These are phyloP conservation scores for Diplolepis rosae DNA, from an alignment of 2,888 invertebrate genomes.

Conservation along the genomic window DNA sequence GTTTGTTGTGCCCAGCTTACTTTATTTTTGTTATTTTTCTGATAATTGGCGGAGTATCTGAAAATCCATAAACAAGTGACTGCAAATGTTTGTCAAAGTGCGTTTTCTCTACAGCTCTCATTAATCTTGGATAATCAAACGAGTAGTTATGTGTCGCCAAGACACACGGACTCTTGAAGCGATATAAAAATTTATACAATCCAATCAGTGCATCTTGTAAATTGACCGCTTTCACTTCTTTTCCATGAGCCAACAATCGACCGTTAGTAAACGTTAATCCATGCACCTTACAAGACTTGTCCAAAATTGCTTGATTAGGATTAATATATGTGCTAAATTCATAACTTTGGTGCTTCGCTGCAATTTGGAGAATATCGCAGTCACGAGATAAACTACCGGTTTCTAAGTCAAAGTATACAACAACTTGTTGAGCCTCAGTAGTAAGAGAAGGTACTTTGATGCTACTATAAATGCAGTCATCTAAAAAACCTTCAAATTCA, in stretches of 20 bases:
- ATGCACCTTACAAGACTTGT: conserved; percentile 24
- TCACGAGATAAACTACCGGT: conserved; percentile 34
- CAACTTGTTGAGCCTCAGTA: not conserved
- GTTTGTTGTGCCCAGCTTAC: too few species aligned
- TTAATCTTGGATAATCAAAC: too few species aligned
- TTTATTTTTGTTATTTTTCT: too few species aligned
- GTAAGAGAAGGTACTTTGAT: too few species aligned
- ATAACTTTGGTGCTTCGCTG: conserved; percentile 26
- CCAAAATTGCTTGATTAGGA: conserved; percentile 33
- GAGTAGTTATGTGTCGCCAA: too few species aligned
- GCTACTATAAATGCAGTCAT: not conserved
- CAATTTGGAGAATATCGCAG: conserved; percentile 44
- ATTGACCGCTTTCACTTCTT: conserved; percentile 26
- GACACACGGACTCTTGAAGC: too few species aligned
- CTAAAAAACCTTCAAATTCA: conserved; percentile 39
- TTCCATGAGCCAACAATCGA: conserved; percentile 33
- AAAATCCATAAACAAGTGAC: too few species aligned
- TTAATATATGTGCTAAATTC: conserved; percentile 39
- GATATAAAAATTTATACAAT: too few species aligned
- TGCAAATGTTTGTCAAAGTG: too few species aligned
- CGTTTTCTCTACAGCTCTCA: too few species aligned
- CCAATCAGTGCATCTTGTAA: too few species aligned
- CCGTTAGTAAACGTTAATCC: conserved; percentile 32
- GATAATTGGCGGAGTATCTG: too few species aligned
- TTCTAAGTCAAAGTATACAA: conserved; percentile 42